These are phyloP conservation scores for Oxyura jamaicensis DNA, from an alignment of 2,113 vertebrate species.

Conservation along the genomic window DNA sequence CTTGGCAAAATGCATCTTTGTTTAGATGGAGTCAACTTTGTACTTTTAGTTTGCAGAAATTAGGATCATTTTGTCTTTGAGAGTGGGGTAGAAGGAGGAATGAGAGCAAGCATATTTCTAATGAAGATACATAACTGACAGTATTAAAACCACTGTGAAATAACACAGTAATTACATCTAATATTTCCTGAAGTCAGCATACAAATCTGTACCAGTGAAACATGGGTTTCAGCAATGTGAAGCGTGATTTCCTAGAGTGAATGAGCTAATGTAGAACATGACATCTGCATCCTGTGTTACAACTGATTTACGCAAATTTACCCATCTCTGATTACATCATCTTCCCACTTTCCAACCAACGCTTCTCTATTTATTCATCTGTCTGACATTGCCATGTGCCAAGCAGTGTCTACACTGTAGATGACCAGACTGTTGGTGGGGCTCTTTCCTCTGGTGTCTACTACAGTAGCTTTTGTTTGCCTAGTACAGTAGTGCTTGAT, in stretches of 20 bases:
- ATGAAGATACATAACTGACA: background rate
- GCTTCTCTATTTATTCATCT: background rate
- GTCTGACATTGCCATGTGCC: background rate
- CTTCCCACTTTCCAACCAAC: background rate
- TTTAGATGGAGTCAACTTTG: background rate
- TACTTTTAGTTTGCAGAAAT: background rate
- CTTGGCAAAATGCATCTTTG: background rate
- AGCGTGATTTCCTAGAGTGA: background rate
- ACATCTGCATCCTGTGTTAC: background rate
- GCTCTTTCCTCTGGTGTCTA: background rate
- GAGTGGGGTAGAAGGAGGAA: background rate
- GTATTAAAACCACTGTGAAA: background rate
- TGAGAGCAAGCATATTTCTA: background rate
- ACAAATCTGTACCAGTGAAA: background rate
- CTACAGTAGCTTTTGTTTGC: background rate
- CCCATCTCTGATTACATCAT: background rate
- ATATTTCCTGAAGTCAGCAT: background rate
- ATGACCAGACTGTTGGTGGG: background rate
- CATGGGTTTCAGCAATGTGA: rapidly evolving
- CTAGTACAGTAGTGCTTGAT: background rate
- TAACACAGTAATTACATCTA: background rate
- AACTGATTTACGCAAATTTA: background rate
- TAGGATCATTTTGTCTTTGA: background rate
- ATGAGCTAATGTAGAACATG: background rate
- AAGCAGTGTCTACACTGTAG: background rate